Conservation (phyloP, 2,797 vertebrate genomes). For the Phoxinus dragarum region DNA sequence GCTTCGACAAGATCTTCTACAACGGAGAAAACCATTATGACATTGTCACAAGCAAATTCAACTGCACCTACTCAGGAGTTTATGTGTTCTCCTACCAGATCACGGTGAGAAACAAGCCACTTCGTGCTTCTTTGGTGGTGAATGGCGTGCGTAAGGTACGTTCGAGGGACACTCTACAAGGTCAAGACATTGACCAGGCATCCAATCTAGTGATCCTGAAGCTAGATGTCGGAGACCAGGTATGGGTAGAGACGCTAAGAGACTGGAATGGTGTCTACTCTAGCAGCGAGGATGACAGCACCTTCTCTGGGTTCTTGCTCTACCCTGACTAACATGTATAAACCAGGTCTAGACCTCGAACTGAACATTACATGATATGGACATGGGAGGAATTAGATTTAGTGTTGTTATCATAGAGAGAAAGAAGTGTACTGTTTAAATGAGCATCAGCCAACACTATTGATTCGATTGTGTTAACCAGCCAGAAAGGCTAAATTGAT, state of each 20-base stretch:
- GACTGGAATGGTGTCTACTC: slow-evolving; percentile 95
- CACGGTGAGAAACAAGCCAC: slow-evolving; percentile 90
- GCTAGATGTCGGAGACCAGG: slow-evolving; percentile 86
- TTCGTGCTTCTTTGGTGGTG: slow-evolving; percentile 87
- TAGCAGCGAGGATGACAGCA: slow-evolving; percentile 93
- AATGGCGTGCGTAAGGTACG: slow-evolving; percentile 84
- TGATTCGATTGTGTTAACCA: slow-evolving; percentile 3
- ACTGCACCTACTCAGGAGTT: slow-evolving; percentile 85
- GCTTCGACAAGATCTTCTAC: slow-evolving; percentile 92
- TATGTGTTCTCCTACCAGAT: slow-evolving; percentile 95
- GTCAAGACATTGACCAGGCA: slow-evolving; percentile 95
- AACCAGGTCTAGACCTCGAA: slow-evolving; percentile 31
- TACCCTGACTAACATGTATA: slow-evolving; percentile 76
- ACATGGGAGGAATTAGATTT: slow-evolving; percentile 10
- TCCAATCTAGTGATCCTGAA: slow-evolving; percentile 88
- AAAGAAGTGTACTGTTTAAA: background rate
- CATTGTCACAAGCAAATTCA: slow-evolving; percentile 86
- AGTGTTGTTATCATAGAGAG: slow-evolving; percentile 19
- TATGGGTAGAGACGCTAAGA: slow-evolving; percentile 93
- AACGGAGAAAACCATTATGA: slow-evolving; percentile 89
- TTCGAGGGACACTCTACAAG: slow-evolving; percentile 89
- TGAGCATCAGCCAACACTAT: background rate
- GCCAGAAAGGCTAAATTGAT: background rate
- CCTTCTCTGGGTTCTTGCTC: slow-evolving; percentile 94
- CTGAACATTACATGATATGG: slow-evolving; percentile 47